Conservation (phyloP, 2,113 vertebrate species). For the Chinchilla lanigera region DNA sequence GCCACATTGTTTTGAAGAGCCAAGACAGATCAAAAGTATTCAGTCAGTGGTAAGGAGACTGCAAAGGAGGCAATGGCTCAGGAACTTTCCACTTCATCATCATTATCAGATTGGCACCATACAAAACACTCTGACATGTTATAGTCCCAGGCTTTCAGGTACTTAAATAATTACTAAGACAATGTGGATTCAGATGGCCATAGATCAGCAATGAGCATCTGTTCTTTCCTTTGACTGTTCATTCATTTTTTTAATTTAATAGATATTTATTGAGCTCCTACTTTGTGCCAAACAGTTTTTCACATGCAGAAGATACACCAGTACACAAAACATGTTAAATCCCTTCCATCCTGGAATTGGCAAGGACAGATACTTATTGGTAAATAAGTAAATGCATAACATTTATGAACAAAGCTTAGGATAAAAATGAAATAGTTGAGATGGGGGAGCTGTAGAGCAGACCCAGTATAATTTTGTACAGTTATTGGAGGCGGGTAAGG, state of each 20-base stretch:
- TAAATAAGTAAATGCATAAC: neutral
- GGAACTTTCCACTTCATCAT: neutral
- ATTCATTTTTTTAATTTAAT: constrained; percentile 7
- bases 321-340: neutral
- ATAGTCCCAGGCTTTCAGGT: neutral
- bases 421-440: neutral
- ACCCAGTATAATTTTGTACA: neutral
- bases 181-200: neutral
- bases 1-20: neutral
- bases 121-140: neutral
- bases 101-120: constrained; percentile 44
- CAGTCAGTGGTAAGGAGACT: neutral
- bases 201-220: neutral
- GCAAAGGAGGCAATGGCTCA: neutral
- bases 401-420: neutral
- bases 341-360: neutral
- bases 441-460: neutral
- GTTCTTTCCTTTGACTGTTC: neutral
- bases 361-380: neutral
- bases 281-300: neutral
- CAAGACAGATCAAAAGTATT: neutral
- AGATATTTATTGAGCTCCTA: neutral
- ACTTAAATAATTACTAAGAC: neutral
- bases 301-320: neutral
- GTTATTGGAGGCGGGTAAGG: neutral